Evolutionary conservation across 2,888 invertebrate species (phyloP).

Genomic region (Junonia oenone): DNA sequence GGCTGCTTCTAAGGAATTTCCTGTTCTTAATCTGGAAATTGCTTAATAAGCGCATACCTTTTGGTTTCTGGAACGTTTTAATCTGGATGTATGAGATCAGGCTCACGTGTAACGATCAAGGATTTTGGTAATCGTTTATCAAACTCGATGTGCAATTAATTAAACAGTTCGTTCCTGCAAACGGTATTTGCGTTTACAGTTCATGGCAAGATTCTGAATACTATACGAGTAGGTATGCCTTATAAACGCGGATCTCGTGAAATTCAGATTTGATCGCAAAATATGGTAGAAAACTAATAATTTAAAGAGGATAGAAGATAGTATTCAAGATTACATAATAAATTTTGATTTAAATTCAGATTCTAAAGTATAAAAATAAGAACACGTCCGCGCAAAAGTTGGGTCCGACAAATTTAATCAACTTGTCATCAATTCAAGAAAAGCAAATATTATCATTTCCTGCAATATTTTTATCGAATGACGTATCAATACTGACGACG

Average conservation of each 20-base stretch:
- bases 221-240: not conserved
- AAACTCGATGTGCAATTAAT: not conserved
- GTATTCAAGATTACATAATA: not conserved
- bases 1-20: constrained; percentile 69
- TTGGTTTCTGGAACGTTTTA: constrained; percentile 47
- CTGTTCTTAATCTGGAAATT: constrained; percentile 59
- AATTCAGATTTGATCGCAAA: not conserved
- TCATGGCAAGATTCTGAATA: not conserved
- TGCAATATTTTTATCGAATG: constrained; percentile 44
- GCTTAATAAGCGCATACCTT: constrained; percentile 50
- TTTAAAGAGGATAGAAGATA: not conserved
- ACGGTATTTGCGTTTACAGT: not conserved
- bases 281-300: not conserved
- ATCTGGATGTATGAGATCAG: constrained; percentile 39
- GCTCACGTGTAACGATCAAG: constrained; percentile 37
- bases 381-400: not conserved
- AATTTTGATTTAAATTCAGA: not conserved
- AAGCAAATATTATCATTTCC: constrained; percentile 21
- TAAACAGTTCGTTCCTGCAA: constrained; percentile 1
- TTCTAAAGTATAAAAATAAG: not conserved
- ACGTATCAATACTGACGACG: constrained; percentile 39
- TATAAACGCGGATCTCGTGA: not conserved
- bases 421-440: constrained; percentile 14
- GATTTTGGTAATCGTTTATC: constrained; percentile 17
- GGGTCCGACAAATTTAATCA: not conserved